Evolutionary conservation across 2,888 invertebrate species (phyloP).

Genomic region (Metallyticus violacea): DNA sequence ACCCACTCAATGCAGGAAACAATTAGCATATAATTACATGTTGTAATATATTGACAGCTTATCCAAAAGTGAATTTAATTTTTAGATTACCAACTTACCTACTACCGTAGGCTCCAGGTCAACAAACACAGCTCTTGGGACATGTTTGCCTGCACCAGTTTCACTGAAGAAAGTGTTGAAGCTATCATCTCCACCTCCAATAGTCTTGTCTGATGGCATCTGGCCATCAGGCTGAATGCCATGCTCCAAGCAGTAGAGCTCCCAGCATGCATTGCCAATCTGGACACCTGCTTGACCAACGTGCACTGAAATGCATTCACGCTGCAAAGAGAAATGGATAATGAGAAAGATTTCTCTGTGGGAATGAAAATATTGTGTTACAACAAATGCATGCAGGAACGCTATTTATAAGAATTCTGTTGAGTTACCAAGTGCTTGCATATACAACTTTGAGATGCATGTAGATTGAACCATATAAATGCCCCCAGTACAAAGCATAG

Average conservation of each 20-base stretch:
- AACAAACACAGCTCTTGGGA: conserved; percentile 90
- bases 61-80: too few relatives aligned
- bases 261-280: conserved; percentile 46
- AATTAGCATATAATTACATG: too few relatives aligned
- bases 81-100: conserved; percentile 44
- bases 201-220: conserved; percentile 68
- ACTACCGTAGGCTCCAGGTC: conserved; percentile 97
- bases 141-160: conserved; percentile 94
- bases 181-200: conserved; percentile 88
- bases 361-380: too few relatives aligned
- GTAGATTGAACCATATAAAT: too few relatives aligned
- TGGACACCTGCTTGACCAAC: conserved; percentile 49
- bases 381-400: too few relatives aligned
- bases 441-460: too few relatives aligned
- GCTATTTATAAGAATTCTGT: too few relatives aligned
- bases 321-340: conserved; percentile 38
- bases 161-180: conserved; percentile 95
- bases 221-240: conserved; percentile 51
- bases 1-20: too few relatives aligned
- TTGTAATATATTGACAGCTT: too few relatives aligned
- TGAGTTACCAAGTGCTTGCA: too few relatives aligned
- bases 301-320: conserved; percentile 49
- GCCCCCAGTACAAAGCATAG: too few relatives aligned
- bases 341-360: too few relatives aligned
- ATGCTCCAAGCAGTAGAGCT: conserved; percentile 45